Conservation (phyloP, 2,113 vertebrate species). For the Podarcis muralis region DNA sequence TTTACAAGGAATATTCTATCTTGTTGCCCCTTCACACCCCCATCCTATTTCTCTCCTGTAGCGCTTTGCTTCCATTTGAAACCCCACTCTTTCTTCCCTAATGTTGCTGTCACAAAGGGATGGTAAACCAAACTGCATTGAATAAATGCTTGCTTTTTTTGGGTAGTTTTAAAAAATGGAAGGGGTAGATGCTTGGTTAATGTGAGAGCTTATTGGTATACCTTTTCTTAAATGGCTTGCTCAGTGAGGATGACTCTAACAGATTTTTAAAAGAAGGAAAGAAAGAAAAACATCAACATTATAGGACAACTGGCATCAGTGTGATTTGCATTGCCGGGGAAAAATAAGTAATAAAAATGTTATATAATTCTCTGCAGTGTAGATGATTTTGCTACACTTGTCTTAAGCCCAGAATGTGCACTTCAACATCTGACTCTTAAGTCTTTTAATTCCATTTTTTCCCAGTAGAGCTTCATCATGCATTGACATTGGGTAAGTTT, state of each 20-base stretch:
- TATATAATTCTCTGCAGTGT: neutral
- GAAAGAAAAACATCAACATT: neutral
- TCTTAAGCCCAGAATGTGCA: slow-evolving; percentile 35
- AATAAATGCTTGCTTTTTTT: slow-evolving; percentile 15
- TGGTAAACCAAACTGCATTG: neutral
- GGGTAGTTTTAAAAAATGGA: neutral
- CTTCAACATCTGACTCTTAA: slow-evolving; percentile 44
- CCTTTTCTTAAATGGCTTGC: neutral
- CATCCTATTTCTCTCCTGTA: neutral
- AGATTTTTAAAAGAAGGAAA: neutral
- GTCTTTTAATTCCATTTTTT: slow-evolving; percentile 46
- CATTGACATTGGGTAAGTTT: slow-evolving; percentile 36
- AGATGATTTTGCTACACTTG: slow-evolving; percentile 24
- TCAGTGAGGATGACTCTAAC: rapidly evolving
- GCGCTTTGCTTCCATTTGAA: too few species aligned
- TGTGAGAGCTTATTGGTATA: rapidly evolving
- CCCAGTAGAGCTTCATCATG: slow-evolving; percentile 36
- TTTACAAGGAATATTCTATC: neutral
- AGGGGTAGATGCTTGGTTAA: neutral
- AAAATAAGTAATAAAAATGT: neutral
- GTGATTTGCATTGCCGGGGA: neutral
- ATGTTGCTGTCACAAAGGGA: rapidly evolving
- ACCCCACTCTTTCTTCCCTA: neutral
- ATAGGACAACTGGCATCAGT: neutral
- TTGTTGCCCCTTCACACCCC: neutral